Percentiles rank a stretch among this genome's conserved stretches.
Conservation (phyloP, 2,797 vertebrate genomes). For the Sebastes alutus region DNA sequence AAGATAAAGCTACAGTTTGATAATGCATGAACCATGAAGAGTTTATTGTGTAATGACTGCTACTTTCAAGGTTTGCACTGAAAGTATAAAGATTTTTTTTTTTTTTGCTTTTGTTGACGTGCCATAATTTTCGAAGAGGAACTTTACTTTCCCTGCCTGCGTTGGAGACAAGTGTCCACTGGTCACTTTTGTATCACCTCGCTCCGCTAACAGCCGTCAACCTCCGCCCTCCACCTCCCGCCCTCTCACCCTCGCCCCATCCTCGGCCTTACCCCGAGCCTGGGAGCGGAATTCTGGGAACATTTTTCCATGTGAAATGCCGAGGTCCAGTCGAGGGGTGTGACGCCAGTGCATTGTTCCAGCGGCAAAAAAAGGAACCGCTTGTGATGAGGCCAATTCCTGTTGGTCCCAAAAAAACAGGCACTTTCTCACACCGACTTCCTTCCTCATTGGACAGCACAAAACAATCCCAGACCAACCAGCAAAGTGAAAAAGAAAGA, state of each 20-base stretch:
- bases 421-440: constrained; percentile 88
- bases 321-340: constrained; percentile 85
- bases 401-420: constrained; percentile 88
- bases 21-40: neutral
- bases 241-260: constrained; percentile 78
- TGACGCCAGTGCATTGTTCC: constrained; percentile 88
- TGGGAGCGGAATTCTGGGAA: constrained; percentile 88
- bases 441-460: constrained; percentile 86
- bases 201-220: constrained; percentile 45
- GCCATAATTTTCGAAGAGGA: neutral
- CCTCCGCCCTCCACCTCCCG: constrained; percentile 70
- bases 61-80: neutral
- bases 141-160: constrained; percentile 18
- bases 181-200: constrained; percentile 58
- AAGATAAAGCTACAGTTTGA: neutral
- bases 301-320: constrained; percentile 88
- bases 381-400: constrained; percentile 88
- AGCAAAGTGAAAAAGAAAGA: constrained; percentile 72
- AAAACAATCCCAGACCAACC: constrained; percentile 84
- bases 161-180: constrained; percentile 63
- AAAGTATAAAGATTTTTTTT: neutral
- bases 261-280: constrained; percentile 80
- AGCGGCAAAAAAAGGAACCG: constrained; percentile 86
- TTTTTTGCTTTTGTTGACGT: neutral
- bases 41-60: neutral